Base-by-base conservation (phyloP, 2,113 vertebrate species). In the Pyrgilauda ruficollis region DNA sequence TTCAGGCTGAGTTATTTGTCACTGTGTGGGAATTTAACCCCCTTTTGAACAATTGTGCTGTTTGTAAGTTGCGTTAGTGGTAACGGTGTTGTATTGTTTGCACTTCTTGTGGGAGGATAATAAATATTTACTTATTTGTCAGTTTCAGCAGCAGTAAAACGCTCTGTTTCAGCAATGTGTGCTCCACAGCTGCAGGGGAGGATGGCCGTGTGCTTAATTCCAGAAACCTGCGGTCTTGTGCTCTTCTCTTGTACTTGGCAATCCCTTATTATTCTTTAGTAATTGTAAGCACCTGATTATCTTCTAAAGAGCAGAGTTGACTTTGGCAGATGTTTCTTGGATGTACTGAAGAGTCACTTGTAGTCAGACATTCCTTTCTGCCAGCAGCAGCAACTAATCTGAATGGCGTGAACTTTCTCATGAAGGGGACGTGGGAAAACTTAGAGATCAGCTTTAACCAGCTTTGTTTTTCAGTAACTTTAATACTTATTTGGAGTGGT, bases 51-150 rank as follows among this genome's bases (percentile, higher is more conserved):
- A 24, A 17, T 8, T 11, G 2, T 30, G 4, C 18, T 72, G 1
- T 27, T 80, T 83, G 10, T 55, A 59, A 75, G 9, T 47, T 23
- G 13, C 4, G 1, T 55, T 55, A 43, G 46, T 0, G 3, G n/a
- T 62, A 33, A 43, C 22, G 28, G 6, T 2, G 0, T 13, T 47
- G 35, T 20, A 15, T 52, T 58, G 13, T 7, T 85, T 59, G 23
- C 2, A 0, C 44, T 69, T 43, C 3, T 53, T 70, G 30, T 14
- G 24, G 24, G 0, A 7, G n/a, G 52, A 22, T 79, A 47, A 17
- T 31, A 59, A 68, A 87, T 16, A 13, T 10, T 88, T 50, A 26
- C 20, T 27, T 64, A 14, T 6, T 59, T 61, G 14, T 87, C 4
- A 0, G 1, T 61, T 85, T 89, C 28, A 28, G 3, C 12, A 20